These are phyloP conservation scores for Cranoglanis bouderius DNA, from an alignment of 2,113 vertebrate species.

Conservation along the genomic window DNA sequence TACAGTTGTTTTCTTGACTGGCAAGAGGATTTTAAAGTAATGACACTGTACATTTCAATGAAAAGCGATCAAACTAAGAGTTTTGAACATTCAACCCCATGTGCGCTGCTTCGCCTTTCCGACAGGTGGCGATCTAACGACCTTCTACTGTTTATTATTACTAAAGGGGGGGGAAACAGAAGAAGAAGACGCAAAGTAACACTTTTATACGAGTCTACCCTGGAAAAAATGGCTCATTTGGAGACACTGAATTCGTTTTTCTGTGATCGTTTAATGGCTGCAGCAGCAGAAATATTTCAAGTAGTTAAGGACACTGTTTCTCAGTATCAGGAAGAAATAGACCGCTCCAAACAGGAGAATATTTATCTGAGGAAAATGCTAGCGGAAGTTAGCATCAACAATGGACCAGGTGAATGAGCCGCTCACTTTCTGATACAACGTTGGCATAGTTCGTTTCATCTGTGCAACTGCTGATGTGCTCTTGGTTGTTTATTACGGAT, in stretches of 20 bases:
- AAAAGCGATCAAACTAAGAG: background rate
- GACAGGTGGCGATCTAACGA: background rate
- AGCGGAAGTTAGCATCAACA: conserved; percentile 31
- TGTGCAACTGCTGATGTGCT: background rate
- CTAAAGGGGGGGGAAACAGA: background rate
- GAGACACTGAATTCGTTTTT: conserved; percentile 47
- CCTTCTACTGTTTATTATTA: background rate
- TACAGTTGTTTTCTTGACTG: background rate
- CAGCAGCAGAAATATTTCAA: conserved; percentile 46
- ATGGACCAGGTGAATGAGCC: conserved; percentile 8
- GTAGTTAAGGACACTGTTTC: conserved; percentile 36
- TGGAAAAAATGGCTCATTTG: conserved; percentile 17
- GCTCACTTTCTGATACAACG: background rate
- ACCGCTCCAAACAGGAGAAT: conserved; percentile 41
- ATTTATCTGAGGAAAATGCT: conserved; percentile 40
- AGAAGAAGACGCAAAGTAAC: background rate
- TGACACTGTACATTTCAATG: background rate
- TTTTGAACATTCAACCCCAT: background rate
- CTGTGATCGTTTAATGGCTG: conserved; percentile 41
- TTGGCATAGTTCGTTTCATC: background rate
- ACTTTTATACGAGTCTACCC: background rate
- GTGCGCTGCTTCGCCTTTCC: background rate
- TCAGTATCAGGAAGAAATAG: conserved; percentile 46
- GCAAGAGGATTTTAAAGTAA: background rate
- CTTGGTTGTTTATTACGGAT: too few relatives aligned